Percentiles rank a stretch among this genome's conserved stretches.
Conservation (phyloP, 1,140 invertebrate species). For the Campodea augens region DNA sequence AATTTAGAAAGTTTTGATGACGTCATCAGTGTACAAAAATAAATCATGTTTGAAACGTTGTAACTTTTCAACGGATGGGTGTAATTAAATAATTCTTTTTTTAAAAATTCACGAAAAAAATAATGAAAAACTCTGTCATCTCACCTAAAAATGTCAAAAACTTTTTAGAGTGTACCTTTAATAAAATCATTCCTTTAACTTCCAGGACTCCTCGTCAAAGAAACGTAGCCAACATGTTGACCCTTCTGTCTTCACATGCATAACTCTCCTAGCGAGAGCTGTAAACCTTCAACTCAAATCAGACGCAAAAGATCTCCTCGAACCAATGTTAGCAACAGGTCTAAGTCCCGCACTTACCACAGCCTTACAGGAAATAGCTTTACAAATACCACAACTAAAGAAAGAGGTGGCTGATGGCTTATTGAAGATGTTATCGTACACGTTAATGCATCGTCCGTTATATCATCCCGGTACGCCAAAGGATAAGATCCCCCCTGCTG, state of each 20-base stretch:
- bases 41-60: too few species aligned
- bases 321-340: slow-evolving; percentile 80
- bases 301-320: slow-evolving; percentile 69
- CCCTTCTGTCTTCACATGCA: slow-evolving; percentile 80
- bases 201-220: slow-evolving; percentile 21
- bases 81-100: too few species aligned
- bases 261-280: slow-evolving; percentile 79
- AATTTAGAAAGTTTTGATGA: too few species aligned
- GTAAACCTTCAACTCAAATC: slow-evolving; percentile 48
- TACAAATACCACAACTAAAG: slow-evolving; percentile 69
- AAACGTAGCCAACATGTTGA: slow-evolving; percentile 46
- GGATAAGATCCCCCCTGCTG: slow-evolving; percentile 9
- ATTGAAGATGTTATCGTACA: slow-evolving; percentile 37
- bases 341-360: slow-evolving; percentile 76
- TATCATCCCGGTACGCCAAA: slow-evolving; percentile 55
- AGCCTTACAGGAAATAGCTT: slow-evolving; percentile 72
- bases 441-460: slow-evolving; percentile 73
- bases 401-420: slow-evolving; percentile 74
- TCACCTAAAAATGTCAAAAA: too few species aligned
- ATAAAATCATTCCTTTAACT: too few species aligned
- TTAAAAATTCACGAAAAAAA: too few species aligned
- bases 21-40: too few species aligned
- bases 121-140: too few species aligned
- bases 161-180: too few species aligned
- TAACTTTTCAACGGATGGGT: too few species aligned